These are phyloP conservation scores for Channallabes apus DNA, from an alignment of 2,797 vertebrate species.

Conservation along the genomic window DNA sequence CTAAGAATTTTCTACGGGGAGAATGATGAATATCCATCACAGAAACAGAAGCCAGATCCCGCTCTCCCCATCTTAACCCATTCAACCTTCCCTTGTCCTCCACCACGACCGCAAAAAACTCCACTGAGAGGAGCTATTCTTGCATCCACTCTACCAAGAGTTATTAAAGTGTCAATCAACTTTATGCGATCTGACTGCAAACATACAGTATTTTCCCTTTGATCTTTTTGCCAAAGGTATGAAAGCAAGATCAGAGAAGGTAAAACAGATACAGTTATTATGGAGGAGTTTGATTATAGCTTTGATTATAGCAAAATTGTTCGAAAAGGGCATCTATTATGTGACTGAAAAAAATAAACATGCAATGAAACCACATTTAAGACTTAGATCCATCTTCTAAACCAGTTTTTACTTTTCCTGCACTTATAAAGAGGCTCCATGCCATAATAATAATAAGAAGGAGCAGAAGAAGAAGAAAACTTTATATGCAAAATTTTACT, in stretches of 20 bases:
- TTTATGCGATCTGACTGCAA: neutral
- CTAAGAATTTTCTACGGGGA: constrained; percentile 43
- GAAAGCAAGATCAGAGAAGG: neutral
- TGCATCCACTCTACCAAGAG: neutral
- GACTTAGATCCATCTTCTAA: constrained; percentile 2
- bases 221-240: neutral
- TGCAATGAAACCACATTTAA: neutral
- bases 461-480: too few species aligned
- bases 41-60: constrained; percentile 41
- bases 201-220: too few species aligned
- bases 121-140: neutral
- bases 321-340: neutral
- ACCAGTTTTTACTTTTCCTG: neutral
- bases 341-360: neutral
- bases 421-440: neutral
- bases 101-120: constrained; percentile 4
- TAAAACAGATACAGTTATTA: neutral
- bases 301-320: neutral
- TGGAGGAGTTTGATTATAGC: neutral
- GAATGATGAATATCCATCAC: constrained; percentile 46
- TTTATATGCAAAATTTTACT: neutral
- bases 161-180: constrained; percentile 19
- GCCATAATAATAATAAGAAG: too few species aligned
- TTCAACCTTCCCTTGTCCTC: constrained; percentile 3
- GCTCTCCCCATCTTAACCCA: neutral